Percentiles rank a stretch among this genome's conserved stretches.
Conservation (phyloP, 2,888 invertebrate species). For the Anorthoa munda region DNA sequence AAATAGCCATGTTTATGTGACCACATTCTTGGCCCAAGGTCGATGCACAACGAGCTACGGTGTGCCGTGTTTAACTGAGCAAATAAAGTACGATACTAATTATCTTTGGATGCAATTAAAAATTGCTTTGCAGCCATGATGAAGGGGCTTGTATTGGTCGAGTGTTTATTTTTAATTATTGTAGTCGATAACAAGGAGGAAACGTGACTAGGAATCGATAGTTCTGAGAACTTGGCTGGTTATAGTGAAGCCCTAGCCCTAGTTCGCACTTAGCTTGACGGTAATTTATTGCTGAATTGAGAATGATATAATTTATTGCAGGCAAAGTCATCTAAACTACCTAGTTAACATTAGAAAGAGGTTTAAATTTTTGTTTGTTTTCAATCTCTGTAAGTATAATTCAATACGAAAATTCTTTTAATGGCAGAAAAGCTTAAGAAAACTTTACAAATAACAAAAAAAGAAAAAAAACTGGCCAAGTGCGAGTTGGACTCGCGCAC, state of each 20-base stretch:
- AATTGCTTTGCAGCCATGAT: conserved; percentile 53
- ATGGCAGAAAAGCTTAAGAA: too few species aligned
- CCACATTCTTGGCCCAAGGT: conserved; percentile 85
- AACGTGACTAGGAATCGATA: conserved; percentile 29
- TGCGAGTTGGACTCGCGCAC: too few species aligned
- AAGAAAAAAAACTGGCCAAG: too few species aligned
- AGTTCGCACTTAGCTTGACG: not conserved
- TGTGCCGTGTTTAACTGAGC: conserved; percentile 69
- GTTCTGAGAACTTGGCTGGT: conserved; percentile 17
- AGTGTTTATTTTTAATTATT: conserved; percentile 28
- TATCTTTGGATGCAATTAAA: conserved; percentile 72
- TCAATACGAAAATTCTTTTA: not conserved
- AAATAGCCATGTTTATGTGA: conserved; percentile 65
- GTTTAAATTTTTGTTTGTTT: not conserved
- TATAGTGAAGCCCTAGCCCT: not conserved
- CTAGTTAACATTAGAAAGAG: not conserved
- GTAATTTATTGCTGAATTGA: not conserved
- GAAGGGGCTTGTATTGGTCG: conserved; percentile 27
- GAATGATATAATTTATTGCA: too few species aligned
- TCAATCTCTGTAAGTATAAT: too few species aligned
- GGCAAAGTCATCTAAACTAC: too few species aligned
- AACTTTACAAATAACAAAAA: too few species aligned
- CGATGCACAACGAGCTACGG: conserved; percentile 79
- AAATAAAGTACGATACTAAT: conserved; percentile 70
- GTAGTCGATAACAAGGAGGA: conserved; percentile 15